Evolutionary conservation across 2,113 vertebrate species (phyloP), one percentile per base, ranked within the genome.

Genomic region (Lichenostomus cassidix): DNA sequence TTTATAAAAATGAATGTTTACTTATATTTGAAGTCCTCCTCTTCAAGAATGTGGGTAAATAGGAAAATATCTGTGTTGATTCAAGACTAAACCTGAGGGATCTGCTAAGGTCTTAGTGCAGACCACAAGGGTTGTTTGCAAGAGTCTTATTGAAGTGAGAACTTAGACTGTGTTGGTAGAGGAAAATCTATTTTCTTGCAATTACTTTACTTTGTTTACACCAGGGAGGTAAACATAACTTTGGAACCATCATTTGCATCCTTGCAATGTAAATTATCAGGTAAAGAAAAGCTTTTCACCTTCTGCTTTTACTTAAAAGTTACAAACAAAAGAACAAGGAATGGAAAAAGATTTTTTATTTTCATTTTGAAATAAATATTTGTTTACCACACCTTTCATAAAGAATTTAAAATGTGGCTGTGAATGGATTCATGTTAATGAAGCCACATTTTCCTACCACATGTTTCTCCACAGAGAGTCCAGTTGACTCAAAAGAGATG

Each of bases 1-100:
- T 69, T 95, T 62, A 89, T 79, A 74, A 77, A 94, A 91, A 88
- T 60, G 12, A 69, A 27, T 81, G 37, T 83, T 89, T 91, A 44
- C 59, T 80, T 65, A 39, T 68, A 55, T 79, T 91, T 91, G 67
- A 91, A 83, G 10, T 46, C 83, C 27, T 80, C 7, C 14, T 82
- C 50, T 82, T 82, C 7, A 11, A 67, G n/a, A 74, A 63, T 41
- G 12, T 47, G 27, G 8, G 35, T 58, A 88, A 95, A 84, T 41
- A n/a, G 87, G 39, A 68, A 90, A 60, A 85, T 63, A 37, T 11
- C 83, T 83, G 50, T 68, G 44, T 69, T 86, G 47, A 71, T 76
- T 89, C 68, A 83, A 80, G 76, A 55, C 71, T 89, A 76, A 88
- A 85, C 89, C 76, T 63, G 67, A 55, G 75, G 58, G 80, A 71